These are phyloP conservation scores for Pteria penguin DNA, from an alignment of 2,888 invertebrate species.

Conservation along the genomic window DNA sequence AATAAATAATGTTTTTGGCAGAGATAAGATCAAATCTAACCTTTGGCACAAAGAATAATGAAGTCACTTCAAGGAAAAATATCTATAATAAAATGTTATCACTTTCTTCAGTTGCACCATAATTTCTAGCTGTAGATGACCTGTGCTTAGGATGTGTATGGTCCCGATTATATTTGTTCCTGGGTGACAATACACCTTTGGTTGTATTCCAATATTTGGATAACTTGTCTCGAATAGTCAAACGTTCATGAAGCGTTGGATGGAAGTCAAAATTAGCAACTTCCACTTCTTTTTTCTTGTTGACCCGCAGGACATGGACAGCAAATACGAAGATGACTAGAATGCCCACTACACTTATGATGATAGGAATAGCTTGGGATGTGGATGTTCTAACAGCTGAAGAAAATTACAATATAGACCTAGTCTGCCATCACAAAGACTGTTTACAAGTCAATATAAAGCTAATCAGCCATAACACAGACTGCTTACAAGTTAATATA, in stretches of 20 bases:
- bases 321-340: constrained; percentile 34
- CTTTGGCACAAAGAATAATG: too few species aligned
- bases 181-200: neutral
- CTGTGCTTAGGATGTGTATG: constrained; percentile 15
- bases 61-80: too few species aligned
- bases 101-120: constrained; percentile 18
- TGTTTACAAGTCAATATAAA: too few species aligned
- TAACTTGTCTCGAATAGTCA: neutral
- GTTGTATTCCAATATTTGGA: constrained; percentile 6
- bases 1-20: too few species aligned
- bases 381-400: too few species aligned
- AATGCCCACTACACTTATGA: constrained; percentile 31
- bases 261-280: constrained; percentile 72
- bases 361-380: constrained; percentile 22
- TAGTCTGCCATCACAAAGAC: too few species aligned
- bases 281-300: constrained; percentile 54
- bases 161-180: neutral
- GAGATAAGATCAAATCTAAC: too few species aligned
- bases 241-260: constrained; percentile 36
- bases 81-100: neutral
- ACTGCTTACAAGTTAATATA: too few species aligned
- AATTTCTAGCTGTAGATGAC: constrained; percentile 5
- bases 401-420: too few species aligned
- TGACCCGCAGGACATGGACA: constrained; percentile 47
- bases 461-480: too few species aligned